Percentiles rank a stretch among this genome's conserved stretches.
These are phyloP conservation scores for Psilanteris sp. DNA, from an alignment of 1,140 invertebrate genomes.

Conservation along the genomic window DNA sequence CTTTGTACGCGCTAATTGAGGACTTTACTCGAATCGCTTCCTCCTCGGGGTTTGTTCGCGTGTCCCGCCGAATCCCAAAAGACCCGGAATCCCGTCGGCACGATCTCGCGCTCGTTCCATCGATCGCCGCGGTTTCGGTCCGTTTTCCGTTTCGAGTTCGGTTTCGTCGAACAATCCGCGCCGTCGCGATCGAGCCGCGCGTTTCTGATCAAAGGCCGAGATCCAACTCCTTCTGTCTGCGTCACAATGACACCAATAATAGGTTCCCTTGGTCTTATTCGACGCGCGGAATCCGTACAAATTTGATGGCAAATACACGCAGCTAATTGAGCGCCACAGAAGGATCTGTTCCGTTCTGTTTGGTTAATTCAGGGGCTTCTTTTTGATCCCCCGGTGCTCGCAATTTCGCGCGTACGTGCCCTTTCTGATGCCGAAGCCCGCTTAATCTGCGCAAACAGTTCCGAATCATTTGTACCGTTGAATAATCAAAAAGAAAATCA, in stretches of 20 bases:
- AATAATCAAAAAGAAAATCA: too few species aligned
- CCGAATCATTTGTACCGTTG: conserved; percentile 8
- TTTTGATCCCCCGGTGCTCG: conserved; percentile 26
- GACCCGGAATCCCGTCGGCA: too few species aligned
- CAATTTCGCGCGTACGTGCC: conserved; percentile 30
- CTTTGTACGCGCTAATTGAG: conserved; percentile 51
- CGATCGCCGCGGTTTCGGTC: too few species aligned
- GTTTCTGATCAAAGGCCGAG: conserved; percentile 15
- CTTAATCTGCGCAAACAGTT: conserved; percentile 41
- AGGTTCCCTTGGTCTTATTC: conserved; percentile 15
- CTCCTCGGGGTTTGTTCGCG: too few species aligned
- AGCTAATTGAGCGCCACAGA: conserved; percentile 69
- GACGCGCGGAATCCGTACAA: conserved; percentile 65
- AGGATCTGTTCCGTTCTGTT: conserved; percentile 65
- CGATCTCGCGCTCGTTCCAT: too few species aligned
- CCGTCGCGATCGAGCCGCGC: not conserved
- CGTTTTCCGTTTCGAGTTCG: too few species aligned
- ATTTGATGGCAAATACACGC: conserved; percentile 63
- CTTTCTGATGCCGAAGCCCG: conserved; percentile 24
- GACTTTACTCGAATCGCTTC: conserved; percentile 62
- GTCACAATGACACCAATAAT: conserved; percentile 36
- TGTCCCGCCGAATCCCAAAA: too few species aligned
- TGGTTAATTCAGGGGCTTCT: conserved; percentile 67
- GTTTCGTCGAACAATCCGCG: not conserved
- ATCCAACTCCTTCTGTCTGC: conserved; percentile 32